phyloP scores from a whole-genome alignment of 2,888 invertebrate species.

The Oligia fasciuncula region DNA sequence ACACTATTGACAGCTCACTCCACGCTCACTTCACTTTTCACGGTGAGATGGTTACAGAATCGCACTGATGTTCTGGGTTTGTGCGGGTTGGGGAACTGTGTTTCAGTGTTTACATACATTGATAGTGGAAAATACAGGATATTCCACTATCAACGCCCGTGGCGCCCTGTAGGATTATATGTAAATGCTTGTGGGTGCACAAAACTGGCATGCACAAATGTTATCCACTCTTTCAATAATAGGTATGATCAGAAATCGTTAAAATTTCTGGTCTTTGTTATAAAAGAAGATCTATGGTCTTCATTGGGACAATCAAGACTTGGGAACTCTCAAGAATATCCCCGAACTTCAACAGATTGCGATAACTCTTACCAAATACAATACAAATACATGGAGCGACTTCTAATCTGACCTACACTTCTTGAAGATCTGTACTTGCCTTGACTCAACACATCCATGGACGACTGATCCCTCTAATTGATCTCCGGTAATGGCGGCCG shows the following conservation, averaged over 20 bases:
- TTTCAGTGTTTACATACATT: background rate
- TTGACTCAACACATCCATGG: background rate
- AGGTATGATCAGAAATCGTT: background rate
- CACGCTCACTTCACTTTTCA: too few relatives aligned
- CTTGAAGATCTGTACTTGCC: background rate
- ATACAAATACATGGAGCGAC: background rate
- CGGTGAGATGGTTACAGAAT: too few relatives aligned
- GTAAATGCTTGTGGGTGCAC: background rate
- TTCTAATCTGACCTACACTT: background rate
- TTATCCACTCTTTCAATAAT: background rate
- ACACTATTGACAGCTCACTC: too few relatives aligned
- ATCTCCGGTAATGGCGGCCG: conserved; percentile 30
- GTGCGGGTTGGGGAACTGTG: background rate
- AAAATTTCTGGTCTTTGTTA: background rate
- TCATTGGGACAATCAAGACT: background rate
- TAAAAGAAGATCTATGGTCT: background rate
- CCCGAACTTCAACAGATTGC: background rate
- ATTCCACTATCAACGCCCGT: background rate
- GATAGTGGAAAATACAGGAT: background rate
- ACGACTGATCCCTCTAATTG: conserved; percentile 36
- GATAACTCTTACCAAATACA: background rate
- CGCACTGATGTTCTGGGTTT: background rate
- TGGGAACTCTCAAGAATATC: background rate
- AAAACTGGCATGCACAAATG: background rate
- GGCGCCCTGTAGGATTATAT: background rate